Conservation (phyloP, 1,140 invertebrate species). For the Rhagoletis pomonella region DNA sequence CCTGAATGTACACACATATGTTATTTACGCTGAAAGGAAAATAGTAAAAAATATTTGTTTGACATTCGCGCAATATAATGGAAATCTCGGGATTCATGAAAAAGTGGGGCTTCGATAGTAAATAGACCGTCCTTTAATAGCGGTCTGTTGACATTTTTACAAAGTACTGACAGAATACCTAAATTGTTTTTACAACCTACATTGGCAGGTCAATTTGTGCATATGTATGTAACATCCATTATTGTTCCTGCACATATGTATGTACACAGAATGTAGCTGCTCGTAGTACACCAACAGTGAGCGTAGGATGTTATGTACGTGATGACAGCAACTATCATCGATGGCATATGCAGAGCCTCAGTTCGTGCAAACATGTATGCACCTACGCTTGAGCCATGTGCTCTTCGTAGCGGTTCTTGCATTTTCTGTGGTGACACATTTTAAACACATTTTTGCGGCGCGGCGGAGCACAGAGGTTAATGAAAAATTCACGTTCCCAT, state of each 20-base stretch:
- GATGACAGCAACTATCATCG: no score
- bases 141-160: not conserved
- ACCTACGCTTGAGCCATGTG: not conserved
- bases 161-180: not conserved
- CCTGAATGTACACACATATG: no score
- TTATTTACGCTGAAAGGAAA: no score
- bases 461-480: not conserved
- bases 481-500: not conserved
- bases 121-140: not conserved
- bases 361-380: not conserved
- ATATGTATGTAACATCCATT: not conserved
- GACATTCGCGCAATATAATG: not conserved
- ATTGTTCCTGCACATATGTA: not conserved
- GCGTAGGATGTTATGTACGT: no score
- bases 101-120: not conserved
- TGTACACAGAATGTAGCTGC: not conserved
- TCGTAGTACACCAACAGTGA: no score
- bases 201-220: constrained; percentile 1
- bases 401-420: not conserved
- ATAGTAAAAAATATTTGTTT: no score
- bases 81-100: not conserved
- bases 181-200: not conserved
- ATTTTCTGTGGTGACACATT: not conserved
- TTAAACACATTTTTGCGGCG: not conserved
- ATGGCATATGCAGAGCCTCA: no score